phyloP scores from a whole-genome alignment of 2,888 invertebrate genomes.

The Mayetiola destructor region DNA sequence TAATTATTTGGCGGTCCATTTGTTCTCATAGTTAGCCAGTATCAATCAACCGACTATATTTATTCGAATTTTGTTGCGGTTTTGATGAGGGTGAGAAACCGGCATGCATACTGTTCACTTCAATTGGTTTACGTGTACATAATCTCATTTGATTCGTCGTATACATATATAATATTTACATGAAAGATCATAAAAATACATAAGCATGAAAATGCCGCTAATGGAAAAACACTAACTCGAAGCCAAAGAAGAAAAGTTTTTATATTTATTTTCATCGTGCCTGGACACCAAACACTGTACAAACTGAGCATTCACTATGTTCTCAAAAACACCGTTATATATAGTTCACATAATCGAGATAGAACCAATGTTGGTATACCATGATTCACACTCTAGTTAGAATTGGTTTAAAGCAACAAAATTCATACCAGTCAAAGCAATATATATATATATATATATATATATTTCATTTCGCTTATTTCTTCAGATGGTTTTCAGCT shows the following conservation, averaged over 20 bases:
- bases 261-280: too few species aligned
- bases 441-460: neutral
- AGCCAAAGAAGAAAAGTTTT: constrained; percentile 8
- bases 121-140: constrained; percentile 8
- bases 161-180: neutral
- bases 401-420: neutral
- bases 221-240: constrained; percentile 1
- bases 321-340: too few species aligned
- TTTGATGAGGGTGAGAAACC: constrained; percentile 15
- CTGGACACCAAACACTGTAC: too few species aligned
- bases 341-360: neutral
- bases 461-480: neutral
- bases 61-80: neutral
- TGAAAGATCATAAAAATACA: too few species aligned
- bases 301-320: neutral
- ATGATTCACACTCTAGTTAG: constrained; percentile 2
- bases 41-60: neutral
- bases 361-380: neutral
- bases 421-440: neutral
- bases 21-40: neutral
- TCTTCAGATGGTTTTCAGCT: too few species aligned
- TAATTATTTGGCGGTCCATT: neutral
- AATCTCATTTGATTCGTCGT: neutral
- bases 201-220: constrained; percentile 8
- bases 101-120: constrained; percentile 7